Evolutionary conservation across 2,888 invertebrate species (phyloP).

Genomic region (Watsonalla binaria): DNA sequence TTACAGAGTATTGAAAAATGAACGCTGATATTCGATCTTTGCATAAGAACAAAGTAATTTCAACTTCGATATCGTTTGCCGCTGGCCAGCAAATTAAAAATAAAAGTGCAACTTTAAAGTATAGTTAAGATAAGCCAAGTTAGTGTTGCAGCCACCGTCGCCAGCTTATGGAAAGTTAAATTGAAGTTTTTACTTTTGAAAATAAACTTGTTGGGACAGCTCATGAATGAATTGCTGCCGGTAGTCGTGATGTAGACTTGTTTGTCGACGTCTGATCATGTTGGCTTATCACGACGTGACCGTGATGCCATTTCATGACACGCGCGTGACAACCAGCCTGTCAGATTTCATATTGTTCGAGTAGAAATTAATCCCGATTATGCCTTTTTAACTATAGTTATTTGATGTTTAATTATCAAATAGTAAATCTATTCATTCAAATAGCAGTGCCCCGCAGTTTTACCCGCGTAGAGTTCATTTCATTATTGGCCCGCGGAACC

Average conservation of each 20-base stretch:
- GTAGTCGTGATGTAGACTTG: neutral
- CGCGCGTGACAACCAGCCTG: too few species aligned
- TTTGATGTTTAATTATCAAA: too few species aligned
- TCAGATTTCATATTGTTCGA: too few species aligned
- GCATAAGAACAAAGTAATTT: conserved; percentile 69
- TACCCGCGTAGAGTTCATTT: too few species aligned
- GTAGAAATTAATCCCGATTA: too few species aligned
- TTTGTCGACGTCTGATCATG: neutral
- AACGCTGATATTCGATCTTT: conserved; percentile 67
- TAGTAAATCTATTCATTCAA: too few species aligned
- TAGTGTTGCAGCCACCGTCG: conserved; percentile 46
- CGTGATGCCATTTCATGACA: neutral
- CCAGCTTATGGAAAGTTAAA: conserved; percentile 55
- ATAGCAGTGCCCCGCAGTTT: too few species aligned
- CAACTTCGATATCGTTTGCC: conserved; percentile 61
- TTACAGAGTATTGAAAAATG: conserved; percentile 71
- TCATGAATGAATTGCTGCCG: conserved; percentile 12
- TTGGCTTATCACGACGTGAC: too few species aligned
- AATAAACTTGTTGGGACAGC: conserved; percentile 31
- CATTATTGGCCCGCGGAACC: too few species aligned
- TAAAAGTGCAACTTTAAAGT: conserved; percentile 63
- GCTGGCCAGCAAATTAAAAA: conserved; percentile 62
- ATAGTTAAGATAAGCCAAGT: conserved; percentile 68
- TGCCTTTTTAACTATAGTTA: too few species aligned
- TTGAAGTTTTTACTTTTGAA: conserved; percentile 46